These are phyloP conservation scores for Pocillopora grandis DNA, from an alignment of 92 coral and sea anemone species.

Conservation along the genomic window DNA sequence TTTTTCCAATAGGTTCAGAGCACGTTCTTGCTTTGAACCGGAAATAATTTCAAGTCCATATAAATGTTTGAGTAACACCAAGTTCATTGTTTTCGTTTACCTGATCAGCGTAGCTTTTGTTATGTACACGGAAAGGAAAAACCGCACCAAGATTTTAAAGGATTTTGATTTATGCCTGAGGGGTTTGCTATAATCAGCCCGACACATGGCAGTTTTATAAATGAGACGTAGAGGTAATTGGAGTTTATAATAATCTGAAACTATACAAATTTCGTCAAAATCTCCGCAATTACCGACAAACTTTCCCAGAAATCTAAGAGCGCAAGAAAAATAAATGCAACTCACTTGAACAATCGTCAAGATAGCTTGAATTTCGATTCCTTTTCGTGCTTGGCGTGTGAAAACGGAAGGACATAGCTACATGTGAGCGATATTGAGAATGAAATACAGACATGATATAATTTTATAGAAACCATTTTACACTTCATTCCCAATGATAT, in stretches of 20 bases:
- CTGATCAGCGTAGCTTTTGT: background rate
- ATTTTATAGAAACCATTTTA: background rate
- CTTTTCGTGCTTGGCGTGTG: background rate
- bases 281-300: background rate
- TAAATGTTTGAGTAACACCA: background rate
- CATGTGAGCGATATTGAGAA: background rate
- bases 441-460: background rate
- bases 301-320: background rate
- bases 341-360: background rate
- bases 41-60: background rate
- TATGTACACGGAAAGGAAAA: background rate
- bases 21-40: background rate
- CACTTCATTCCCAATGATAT: background rate
- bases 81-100: background rate
- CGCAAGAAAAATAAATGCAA: background rate
- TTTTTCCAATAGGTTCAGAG: background rate
- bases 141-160: background rate
- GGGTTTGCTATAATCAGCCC: background rate
- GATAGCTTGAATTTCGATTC: background rate
- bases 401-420: background rate
- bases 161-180: background rate
- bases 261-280: too few relatives aligned
- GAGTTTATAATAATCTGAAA: too few relatives aligned
- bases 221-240: background rate
- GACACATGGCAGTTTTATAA: background rate